Evolutionary conservation across 2,888 invertebrate species (phyloP), one percentile per base, ranked within the genome.

Genomic region (Bellardia bayeri): DNA sequence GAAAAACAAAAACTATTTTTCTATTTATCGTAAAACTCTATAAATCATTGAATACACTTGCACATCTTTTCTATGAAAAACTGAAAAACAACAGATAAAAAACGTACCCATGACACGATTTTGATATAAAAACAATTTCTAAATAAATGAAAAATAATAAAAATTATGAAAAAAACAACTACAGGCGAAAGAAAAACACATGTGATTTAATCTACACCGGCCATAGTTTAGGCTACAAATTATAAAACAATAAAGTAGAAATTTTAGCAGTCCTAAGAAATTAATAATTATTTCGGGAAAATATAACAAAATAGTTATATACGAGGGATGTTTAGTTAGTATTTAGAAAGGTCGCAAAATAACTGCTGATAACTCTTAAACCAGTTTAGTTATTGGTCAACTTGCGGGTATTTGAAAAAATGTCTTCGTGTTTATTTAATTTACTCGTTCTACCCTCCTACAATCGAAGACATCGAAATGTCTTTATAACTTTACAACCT

Each of bases 11-110:
- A 37, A 37, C 6, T 64, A 45, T 61, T 66, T 69, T 79, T 79
- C 68, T 7, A 58, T 58, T 61, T 45, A 49, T 79, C 54, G 37
- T 8, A 56, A 58, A 79, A 58, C 49, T 68, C 58, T 37, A 79
- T 79, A 79, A 79, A 79, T 79, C 79, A 79, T 79, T 69, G 49
- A 45, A 69, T 58, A 49, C 45, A 79, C 69, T n/a, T 69, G 58
- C 58, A 49, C 58, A 79, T 68, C 69, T 69, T 61, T 45, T 40
- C 37, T 45, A 37, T 16, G 45, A 58, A 37, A 11, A 49, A 63
- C 45, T 23, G 5, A 63, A 33, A 69, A 54, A 37, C 54, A 56
- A 45, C 11, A 45, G 13, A 49, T 63, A 33, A 56, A 68, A 58
- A 56, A 49, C 42, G 33, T 56, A 45, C 11, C 78, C 56, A 56